Evolutionary conservation across 2,888 invertebrate genomes (phyloP), one percentile per base, ranked within the genome.

Genomic region (Invenusta paracnida): DNA sequence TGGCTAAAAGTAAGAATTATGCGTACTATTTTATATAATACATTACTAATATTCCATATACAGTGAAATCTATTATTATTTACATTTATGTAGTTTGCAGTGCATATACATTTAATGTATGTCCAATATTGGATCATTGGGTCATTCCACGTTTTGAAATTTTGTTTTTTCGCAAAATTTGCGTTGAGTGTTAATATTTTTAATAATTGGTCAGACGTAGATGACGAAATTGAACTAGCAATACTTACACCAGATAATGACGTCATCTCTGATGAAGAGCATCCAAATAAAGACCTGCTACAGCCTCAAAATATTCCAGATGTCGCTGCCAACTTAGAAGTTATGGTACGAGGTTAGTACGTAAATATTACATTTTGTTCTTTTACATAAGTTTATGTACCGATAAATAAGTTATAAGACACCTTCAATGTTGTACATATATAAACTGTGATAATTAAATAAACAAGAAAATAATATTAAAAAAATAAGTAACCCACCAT

Each of bases 111-210:
- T 48, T 48, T 48, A 48, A 48, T 11, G 48, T 48, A 79, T 79
- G 79, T 79, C 79, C 79, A 79, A 79, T 79, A 79, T 79, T 27
- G 79, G 79, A 79, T 25, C 79, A 79, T 79, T 79, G 79, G 79
- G 79, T 79, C 79, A 79, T 48, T 48, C 48, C 48, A 48, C 48
- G 48, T 48, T 48, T 48, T 48, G 17, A 48, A 48, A 48, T 48
- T 48, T 48, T 48, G 48, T 48, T 48, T 48, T 48, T 48, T 48
- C 5, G 48, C 5, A 48, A 48, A 48, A 48, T 48, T 48, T 48
- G 17, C 48, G 48, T 25, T 79, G 25, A 23, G 2, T 27, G 79
- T 27, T 79, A 23, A 79, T 25, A 79, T 79, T 79, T 2, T 79
- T 2, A 23, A 79, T 25, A 29, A 79, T 27, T 79, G 79, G 79